A percentile compares a stretch with the other conserved stretches of the same genome.
Conservation (phyloP, 2,113 vertebrate species). For the Puntigrus tetrazona region DNA sequence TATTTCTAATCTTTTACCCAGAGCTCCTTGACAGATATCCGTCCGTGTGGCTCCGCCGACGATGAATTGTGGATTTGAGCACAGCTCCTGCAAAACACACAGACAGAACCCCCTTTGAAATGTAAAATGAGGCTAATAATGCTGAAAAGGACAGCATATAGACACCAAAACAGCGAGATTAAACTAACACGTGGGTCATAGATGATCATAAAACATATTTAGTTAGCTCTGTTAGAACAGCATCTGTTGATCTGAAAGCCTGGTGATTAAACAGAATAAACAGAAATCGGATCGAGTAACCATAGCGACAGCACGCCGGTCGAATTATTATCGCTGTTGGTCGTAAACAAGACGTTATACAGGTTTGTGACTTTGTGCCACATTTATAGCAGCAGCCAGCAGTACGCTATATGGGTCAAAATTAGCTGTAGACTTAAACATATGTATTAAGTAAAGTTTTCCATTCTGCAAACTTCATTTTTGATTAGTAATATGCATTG, state of each 20-base stretch:
- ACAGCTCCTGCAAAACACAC: constrained; percentile 72
- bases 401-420: no score
- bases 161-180: neutral
- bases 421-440: no score
- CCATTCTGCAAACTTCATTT: no score
- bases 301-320: neutral
- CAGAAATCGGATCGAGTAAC: neutral
- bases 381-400: no score
- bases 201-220: neutral
- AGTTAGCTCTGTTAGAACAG: neutral
- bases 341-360: neutral
- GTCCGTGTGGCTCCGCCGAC: constrained; percentile 77
- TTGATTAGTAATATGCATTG: no score
- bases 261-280: neutral
- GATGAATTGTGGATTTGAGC: constrained; percentile 76
- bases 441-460: no score
- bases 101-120: neutral
- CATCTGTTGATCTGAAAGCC: neutral
- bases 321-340: neutral
- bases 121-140: neutral
- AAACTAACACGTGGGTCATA: neutral
- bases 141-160: neutral
- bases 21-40: constrained; percentile 80
- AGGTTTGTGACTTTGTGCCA: no score
- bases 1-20: constrained; percentile 68